These are phyloP conservation scores for Phymastichus coffea DNA, from an alignment of 1,140 invertebrate species.

Conservation along the genomic window DNA sequence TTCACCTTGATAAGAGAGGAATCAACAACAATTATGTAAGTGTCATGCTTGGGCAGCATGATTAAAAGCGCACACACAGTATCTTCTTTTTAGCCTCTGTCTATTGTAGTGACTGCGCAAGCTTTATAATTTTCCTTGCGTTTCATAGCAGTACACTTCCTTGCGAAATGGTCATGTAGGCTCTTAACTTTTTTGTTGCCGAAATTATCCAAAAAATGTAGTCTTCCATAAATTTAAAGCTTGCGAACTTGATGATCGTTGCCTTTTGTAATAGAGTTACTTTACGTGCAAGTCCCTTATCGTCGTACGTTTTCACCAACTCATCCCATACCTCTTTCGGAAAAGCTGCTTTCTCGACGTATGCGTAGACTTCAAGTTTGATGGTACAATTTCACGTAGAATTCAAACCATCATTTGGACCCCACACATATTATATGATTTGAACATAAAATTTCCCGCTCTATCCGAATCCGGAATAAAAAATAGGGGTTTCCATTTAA, in stretches of 20 bases:
- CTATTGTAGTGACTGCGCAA: background rate
- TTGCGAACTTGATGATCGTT: background rate
- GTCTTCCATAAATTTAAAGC: background rate
- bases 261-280: constrained; percentile 1
- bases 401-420: too few relatives aligned
- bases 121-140: background rate
- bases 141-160: background rate
- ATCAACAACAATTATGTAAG: background rate
- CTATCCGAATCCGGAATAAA: too few relatives aligned
- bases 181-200: background rate
- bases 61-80: background rate
- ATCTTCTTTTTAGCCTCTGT: background rate
- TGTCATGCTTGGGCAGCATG: too few relatives aligned
- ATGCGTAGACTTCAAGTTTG: background rate
- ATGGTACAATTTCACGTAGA: too few relatives aligned
- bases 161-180: background rate
- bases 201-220: background rate
- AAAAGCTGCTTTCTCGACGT: background rate
- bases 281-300: constrained; percentile 33
- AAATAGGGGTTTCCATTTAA: too few relatives aligned
- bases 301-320: constrained; percentile 4
- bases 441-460: too few relatives aligned
- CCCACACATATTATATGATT: too few relatives aligned
- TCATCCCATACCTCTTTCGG: constrained; percentile 17
- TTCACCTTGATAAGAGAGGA: too few relatives aligned